phyloP scores from a whole-genome alignment of 2,113 vertebrate species.

The Coracopsis vasa region DNA sequence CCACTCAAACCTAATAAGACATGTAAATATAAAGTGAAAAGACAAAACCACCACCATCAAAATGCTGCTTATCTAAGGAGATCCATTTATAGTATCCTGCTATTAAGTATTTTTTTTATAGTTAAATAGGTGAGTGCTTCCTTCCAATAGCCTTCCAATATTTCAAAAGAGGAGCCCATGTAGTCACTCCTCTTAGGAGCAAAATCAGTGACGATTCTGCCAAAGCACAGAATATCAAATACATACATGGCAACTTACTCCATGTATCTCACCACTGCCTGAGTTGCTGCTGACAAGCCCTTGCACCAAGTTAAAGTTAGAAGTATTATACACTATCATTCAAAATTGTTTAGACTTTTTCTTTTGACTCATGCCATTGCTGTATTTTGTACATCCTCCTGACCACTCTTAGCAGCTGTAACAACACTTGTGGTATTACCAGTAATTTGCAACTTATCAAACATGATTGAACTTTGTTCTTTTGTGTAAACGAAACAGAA shows the following conservation, averaged over 20 bases:
- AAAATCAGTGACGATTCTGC: not conserved
- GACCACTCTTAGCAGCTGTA: conserved; percentile 85
- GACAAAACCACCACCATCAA: not conserved
- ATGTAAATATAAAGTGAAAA: not conserved
- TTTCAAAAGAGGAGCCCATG: not conserved
- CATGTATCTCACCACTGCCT: conserved; percentile 37
- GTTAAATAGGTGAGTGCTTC: not conserved
- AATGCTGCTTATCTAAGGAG: not conserved
- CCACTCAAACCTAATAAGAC: not conserved
- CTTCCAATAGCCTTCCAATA: not conserved
- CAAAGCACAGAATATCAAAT: not conserved
- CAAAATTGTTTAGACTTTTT: conserved; percentile 81
- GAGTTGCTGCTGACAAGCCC: conserved; percentile 59
- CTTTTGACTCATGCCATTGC: conserved; percentile 83
- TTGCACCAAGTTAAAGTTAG: conserved; percentile 73
- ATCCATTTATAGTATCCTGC: not conserved
- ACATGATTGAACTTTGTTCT: conserved; percentile 89
- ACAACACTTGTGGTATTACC: conserved; percentile 87
- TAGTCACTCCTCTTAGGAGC: not conserved
- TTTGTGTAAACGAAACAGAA: conserved; percentile 86
- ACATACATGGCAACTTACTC: conserved; percentile 39
- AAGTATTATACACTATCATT: conserved; percentile 80
- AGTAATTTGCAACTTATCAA: conserved; percentile 90
- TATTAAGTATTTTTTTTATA: not conserved
- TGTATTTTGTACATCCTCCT: conserved; percentile 82